Base-by-base conservation (phyloP, 2,797 vertebrate species). In the Chromobotia macracanthus region DNA sequence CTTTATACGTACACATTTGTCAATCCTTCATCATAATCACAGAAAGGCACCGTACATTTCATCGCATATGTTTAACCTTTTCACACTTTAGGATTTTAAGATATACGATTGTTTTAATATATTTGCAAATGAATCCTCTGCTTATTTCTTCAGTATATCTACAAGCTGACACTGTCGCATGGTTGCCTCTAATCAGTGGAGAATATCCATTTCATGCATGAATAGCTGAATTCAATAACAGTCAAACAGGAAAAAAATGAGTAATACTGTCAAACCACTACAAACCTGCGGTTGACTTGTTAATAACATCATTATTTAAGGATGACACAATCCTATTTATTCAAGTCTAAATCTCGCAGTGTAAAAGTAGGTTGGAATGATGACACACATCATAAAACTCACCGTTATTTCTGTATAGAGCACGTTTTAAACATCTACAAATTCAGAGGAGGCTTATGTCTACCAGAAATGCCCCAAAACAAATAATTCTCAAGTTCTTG, bases 151-250 rank as follows among this genome's bases (percentile, higher is more conserved):
- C 50, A 44, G 61, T 41, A 21, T 56, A 65, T 67, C 50, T 41
- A 68, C 55, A 68, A 65, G 19, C 15, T 75, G 44, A 71, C 31
- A 68, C 21, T 60, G 25, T 66, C 41, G 75, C 69, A 60, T 72
- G 74, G 46, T 75, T 77, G 69, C 70, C 76, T 66, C 41, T 72
- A 60, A 71, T 56, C 71, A 66, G 35, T 44, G 69, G 61, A 85
- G 69, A 82, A 75, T 73, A 77, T 80, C 66, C 75, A 66, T 75
- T 82, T 79, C 84, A 85, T 72, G 79, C 48, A 68, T 78, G 74
- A 77, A 80, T 64, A 28, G 41, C 48, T 41, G 56, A 76, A 68
- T 79, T 73, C 67, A 80, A 84, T 79, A 81, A 70, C 48, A 72
- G 60, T 56, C 78, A 83, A 82, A 84, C 66, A 66, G 46, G 38